Base-by-base conservation (phyloP, 2,113 vertebrate species). In the Notiomystis cincta region DNA sequence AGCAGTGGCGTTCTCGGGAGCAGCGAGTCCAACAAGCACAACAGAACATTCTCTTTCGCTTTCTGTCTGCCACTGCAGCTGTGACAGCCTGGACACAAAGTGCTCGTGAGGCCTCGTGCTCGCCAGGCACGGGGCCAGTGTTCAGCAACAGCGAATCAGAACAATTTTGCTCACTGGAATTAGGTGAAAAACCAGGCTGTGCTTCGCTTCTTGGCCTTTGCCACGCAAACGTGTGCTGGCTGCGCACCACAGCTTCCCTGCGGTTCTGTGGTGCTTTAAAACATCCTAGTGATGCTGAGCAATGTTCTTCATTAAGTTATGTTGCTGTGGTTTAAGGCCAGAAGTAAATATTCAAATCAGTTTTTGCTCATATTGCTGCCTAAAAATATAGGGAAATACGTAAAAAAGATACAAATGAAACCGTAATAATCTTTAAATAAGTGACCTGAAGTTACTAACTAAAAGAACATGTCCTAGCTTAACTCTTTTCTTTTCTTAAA, bases 391-490 rank as follows among this genome's bases (percentile, higher is more conserved):
- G 93, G 90, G 88, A 92, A 83, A 83, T 82, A 87, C 94, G 94
- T 58, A 95, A 89, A 92, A 90, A 96, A 92, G 38, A 92, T 92
- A 95, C 30, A 94, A 92, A 53, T 54, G 90, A 89, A 92, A 89
- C n/a, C 13, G 51, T 87, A 69, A 61, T 82, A 86, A 96, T 85
- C 72, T 88, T 82, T 94, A 95, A 94, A 87, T 92, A 90, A 82
- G 89, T 91, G 95, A 93, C 91, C 90, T 80, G 86, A 87, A 97
- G 94, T 96, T 90, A 51, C 82, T 92, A 94, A 96, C 91, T 84
- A 81, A 93, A 96, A 92, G 92, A 96, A 87, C 76, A 12, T 72
- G 79, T 91, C 89, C 75, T 83, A 86, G 37, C 60, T 61, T 83
- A 71, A 51, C 40, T 71, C 75, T 84, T 90, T 86, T 70, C 62